phyloP scores from a whole-genome alignment of 2,797 vertebrate genomes.

The Macropodus opercularis region DNA sequence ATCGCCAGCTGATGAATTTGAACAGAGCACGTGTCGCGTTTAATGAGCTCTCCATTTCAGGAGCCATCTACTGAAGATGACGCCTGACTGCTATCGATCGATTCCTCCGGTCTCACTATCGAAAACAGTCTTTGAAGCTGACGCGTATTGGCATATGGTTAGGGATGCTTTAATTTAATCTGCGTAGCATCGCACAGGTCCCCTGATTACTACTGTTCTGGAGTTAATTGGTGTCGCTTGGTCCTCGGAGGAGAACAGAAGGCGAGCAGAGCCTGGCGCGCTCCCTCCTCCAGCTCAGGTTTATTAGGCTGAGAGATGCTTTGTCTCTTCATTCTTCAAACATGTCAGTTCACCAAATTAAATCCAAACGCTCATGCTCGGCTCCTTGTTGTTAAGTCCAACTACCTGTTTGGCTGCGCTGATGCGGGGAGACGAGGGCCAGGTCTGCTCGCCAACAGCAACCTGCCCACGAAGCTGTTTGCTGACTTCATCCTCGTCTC shows the following conservation, averaged over 20 bases:
- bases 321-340: constrained; percentile 51
- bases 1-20: no score
- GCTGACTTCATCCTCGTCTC: not conserved
- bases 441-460: constrained; percentile 23
- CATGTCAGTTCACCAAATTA: constrained; percentile 42
- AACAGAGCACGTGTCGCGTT: no score
- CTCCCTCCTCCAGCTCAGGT: constrained; percentile 23
- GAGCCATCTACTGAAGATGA: not conserved
- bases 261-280: constrained; percentile 36
- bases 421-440: constrained; percentile 19
- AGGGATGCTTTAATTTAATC: constrained; percentile 58
- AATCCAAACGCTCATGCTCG: constrained; percentile 7
- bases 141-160: constrained; percentile 48
- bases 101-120: constrained; percentile 6
- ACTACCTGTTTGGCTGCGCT: constrained; percentile 30
- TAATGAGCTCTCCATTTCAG: not conserved
- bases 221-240: constrained; percentile 59
- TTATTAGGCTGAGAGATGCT: constrained; percentile 24
- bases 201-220: constrained; percentile 51
- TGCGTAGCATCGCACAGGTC: constrained; percentile 53
- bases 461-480: constrained; percentile 21
- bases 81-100: constrained; percentile 10
- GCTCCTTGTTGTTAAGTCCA: constrained; percentile 12
- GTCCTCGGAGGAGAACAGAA: constrained; percentile 55
- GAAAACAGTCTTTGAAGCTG: constrained; percentile 42